These are phyloP conservation scores for Panzeria rudis DNA, from an alignment of 2,888 invertebrate genomes.

Conservation along the genomic window DNA sequence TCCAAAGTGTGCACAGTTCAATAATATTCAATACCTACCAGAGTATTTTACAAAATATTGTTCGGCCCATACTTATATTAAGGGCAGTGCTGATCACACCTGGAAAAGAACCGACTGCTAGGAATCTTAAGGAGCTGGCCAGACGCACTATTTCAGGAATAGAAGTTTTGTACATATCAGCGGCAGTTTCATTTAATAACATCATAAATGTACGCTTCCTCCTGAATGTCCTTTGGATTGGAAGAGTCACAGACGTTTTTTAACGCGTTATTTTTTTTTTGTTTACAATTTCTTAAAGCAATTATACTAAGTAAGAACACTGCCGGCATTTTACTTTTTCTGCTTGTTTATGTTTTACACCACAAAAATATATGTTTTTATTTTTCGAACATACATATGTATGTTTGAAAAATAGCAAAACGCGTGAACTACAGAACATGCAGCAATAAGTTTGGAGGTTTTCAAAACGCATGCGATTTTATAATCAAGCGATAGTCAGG, in stretches of 20 bases:
- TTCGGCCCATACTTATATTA: constrained; percentile 27
- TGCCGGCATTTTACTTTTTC: constrained; percentile 17
- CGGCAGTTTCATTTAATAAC: not conserved
- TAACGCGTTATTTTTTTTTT: not conserved
- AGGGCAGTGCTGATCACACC: constrained; percentile 40
- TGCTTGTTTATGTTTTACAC: no score
- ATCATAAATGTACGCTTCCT: constrained; percentile 4
- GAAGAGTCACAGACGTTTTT: not conserved
- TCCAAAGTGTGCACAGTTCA: constrained; percentile 21
- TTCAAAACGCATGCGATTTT: no score
- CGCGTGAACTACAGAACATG: no score
- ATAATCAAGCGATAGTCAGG: no score
- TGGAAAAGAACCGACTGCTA: constrained; percentile 24
- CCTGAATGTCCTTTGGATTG: constrained; percentile 19
- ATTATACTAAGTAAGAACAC: constrained; percentile 10
- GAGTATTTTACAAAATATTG: constrained; percentile 19
- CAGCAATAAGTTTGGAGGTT: no score
- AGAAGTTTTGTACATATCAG: constrained; percentile 19
- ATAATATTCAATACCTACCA: constrained; percentile 15
- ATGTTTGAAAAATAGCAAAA: no score
- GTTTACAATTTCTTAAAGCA: constrained; percentile 25
- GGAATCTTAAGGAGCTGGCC: constrained; percentile 21
- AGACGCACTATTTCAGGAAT: constrained; percentile 33
- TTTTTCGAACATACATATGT: no score
- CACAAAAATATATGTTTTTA: no score